Base-by-base conservation (phyloP, 2,797 vertebrate genomes). In the Amazona finschi region DNA sequence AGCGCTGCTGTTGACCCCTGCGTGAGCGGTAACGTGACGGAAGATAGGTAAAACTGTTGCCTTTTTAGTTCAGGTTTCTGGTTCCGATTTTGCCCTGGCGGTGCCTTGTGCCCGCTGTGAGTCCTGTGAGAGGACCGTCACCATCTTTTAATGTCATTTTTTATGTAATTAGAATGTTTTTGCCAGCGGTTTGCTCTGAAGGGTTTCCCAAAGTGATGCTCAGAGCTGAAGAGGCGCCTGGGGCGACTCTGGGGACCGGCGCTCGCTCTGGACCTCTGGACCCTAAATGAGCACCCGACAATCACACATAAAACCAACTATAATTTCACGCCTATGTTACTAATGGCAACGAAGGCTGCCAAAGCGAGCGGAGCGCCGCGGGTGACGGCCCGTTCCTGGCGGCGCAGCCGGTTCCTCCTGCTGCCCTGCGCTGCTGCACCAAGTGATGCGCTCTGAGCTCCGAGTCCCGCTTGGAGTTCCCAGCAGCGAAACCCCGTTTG, bases 321-420 rank as follows among this genome's bases (percentile, higher is more conserved):
- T 49, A 30, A 75, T 92, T 93, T 66, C 87, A 91, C 22, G 61
- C 57, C 66, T 78, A 83, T 1, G 75, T 94, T 87, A 93, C 90
- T 93, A 93, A 82, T 89, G 90, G 90, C 92, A 94, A 96, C 80
- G 0, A 95, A 93, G 72, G 91, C 73, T 91, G 84, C 82, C 86
- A 78, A 89, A 58, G 55, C 24, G 55, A 58, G 55, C 5, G 22
- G 55, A 58, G 55, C 10, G 7, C 55, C 5, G 55, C 15, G 55
- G 55, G 55, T 36, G n/a, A 58, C 2, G n/a, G 55, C 55, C 55
- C 55, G 22, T 36, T 36, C n/a, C 55, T 36, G 55, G n/a, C 9
- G 22, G 55, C 33, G 21, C 55, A 58, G n/a, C n/a, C 22, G n/a
- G 55, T 58, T 36, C 55, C n/a, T 58, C 55, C 55, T 58, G 55